phyloP scores from a whole-genome alignment of 2,797 vertebrate genomes.

The Mycteria americana region DNA sequence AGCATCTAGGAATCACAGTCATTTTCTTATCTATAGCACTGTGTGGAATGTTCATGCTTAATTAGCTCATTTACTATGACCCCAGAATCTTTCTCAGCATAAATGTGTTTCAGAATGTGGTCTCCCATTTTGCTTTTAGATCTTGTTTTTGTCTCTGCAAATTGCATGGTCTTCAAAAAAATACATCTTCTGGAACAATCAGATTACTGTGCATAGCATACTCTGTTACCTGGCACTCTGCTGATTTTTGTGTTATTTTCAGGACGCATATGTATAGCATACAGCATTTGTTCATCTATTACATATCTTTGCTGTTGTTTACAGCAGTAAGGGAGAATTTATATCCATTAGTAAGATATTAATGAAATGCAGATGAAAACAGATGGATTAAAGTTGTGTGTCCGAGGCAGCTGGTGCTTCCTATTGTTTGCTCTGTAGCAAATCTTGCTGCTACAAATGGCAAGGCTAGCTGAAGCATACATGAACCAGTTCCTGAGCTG shows the following conservation, averaged over 20 bases:
- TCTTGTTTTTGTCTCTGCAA: background rate
- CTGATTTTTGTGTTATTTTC: background rate
- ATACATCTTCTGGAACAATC: background rate
- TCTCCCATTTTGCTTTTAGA: background rate
- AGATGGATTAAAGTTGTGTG: background rate
- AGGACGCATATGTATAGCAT: background rate
- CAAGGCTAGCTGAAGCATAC: background rate
- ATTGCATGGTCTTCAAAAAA: background rate
- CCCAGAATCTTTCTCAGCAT: background rate
- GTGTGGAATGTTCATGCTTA: background rate
- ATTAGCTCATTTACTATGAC: background rate
- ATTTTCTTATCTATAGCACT: background rate
- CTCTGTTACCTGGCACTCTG: background rate
- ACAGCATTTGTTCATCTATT: background rate
- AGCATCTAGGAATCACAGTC: background rate
- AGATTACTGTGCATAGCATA: background rate
- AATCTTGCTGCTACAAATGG: background rate
- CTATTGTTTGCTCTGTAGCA: background rate
- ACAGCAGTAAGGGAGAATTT: background rate
- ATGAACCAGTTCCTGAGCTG: background rate
- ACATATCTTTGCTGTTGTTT: background rate
- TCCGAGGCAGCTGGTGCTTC: background rate
- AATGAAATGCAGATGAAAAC: background rate
- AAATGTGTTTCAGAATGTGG: background rate
- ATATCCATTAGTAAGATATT: background rate